Evolutionary conservation across 1,140 invertebrate species (phyloP), one percentile per base, ranked within the genome.

Genomic region (Odontomachus brunneus): DNA sequence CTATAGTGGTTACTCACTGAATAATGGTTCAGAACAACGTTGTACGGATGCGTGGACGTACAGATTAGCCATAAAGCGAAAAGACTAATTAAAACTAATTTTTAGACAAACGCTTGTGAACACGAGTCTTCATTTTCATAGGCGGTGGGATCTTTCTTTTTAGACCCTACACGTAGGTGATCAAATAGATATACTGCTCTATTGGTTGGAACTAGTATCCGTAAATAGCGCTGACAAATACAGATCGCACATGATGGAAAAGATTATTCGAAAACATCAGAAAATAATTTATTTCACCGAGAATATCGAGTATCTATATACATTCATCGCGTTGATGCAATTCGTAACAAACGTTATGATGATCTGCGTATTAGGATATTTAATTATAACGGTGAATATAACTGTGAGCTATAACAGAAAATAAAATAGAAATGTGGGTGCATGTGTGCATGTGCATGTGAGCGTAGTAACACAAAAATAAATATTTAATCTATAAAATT

Each of bases 261-360:
- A 53, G 44, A 55, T 67, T 7, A 76, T 78, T n/a, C 29, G 2
- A 3, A 67, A 78, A 12, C 29, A 55, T 78, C 49, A 67, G 12
- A 67, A 33, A 22, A 55, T 67, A 0, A 67, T 55, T 53, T 67
- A 12, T 2, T 78, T 78, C 7, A 14, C 9, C 0, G 12, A 24
- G 53, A 66, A 78, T 38, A 26, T 76, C 1, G 15, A 55, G 3
- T 38, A 38, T 38, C 2, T 76, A 11, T 38, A 76, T 22, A 51
- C 38, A 15, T 22, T 15, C 11, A 66, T 66, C 1, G 26, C 49
- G 3, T 9, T 65, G n/a, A 3, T 65, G 14, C 49, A 66, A 53
- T 67, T 15, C 22, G 3, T 3, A 29, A 11, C n/a, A 0, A 55
- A 75, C n/a, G 65, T 14, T 15, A 2, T 65, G 12, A 67, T 78